A percentile compares a stretch with the other conserved stretches of the same genome.
These are phyloP conservation scores for Collichthys lucidus DNA, from an alignment of 2,113 vertebrate species.

Conservation along the genomic window DNA sequence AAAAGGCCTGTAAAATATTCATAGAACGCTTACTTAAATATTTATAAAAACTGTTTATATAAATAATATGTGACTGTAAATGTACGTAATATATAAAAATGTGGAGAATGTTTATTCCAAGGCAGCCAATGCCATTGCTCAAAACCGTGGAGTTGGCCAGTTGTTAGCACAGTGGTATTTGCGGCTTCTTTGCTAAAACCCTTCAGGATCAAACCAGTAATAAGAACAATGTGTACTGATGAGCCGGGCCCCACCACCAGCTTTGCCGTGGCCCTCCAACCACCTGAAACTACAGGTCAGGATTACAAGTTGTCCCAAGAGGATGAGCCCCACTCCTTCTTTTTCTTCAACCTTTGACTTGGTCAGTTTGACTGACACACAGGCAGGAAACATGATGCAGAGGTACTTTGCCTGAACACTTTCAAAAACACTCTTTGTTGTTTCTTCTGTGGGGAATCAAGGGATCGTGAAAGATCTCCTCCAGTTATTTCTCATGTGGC, in stretches of 20 bases:
- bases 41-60: conserved; percentile 29
- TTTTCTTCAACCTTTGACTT: conserved; percentile 69
- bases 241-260: conserved; percentile 27
- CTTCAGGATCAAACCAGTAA: conserved; percentile 64
- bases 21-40: conserved; percentile 3
- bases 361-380: conserved; percentile 81
- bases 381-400: conserved; percentile 62
- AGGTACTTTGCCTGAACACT: conserved; percentile 37
- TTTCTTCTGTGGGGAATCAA: conserved; percentile 57
- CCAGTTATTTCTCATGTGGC: conserved; percentile 56
- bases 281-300: conserved; percentile 79
- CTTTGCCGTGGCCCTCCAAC: conserved; percentile 30
- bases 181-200: conserved; percentile 39
- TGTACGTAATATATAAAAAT: not conserved
- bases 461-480: conserved; percentile 36
- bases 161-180: conserved; percentile 34
- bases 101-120: conserved; percentile 44
- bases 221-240: conserved; percentile 71
- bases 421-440: conserved; percentile 69
- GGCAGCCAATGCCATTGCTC: conserved; percentile 3
- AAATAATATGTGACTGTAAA: not conserved
- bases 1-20: conserved; percentile 18
- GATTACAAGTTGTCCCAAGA: conserved; percentile 66
- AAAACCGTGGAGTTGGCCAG: not conserved
- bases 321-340: conserved; percentile 32